Conservation (phyloP, 2,797 vertebrate species). For the Dermochelys coriacea region DNA sequence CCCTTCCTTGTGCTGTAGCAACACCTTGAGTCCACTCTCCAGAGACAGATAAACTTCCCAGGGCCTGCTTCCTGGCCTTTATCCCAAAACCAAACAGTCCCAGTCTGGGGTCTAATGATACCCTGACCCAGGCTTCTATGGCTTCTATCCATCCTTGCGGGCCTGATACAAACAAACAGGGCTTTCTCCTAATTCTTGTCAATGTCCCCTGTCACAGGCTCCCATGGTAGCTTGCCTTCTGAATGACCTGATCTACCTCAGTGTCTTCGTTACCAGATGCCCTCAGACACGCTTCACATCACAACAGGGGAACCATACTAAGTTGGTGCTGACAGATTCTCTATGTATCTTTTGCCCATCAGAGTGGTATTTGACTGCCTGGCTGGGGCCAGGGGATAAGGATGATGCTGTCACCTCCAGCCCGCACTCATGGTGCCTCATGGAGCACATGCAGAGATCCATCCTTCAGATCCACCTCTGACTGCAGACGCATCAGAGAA, state of each 20-base stretch:
- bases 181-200: too few species aligned
- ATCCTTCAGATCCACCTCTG: not conserved
- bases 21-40: not conserved
- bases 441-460: too few species aligned
- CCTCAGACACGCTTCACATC: not conserved
- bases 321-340: not conserved
- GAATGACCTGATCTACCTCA: not conserved
- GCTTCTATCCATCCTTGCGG: not conserved
- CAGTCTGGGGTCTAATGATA: rapidly evolving
- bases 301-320: not conserved
- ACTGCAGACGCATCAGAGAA: not conserved
- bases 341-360: not conserved
- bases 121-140: rapidly evolving
- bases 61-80: not conserved
- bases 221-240: not conserved
- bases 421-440: too few species aligned
- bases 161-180: not conserved
- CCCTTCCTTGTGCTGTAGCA: not conserved
- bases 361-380: not conserved
- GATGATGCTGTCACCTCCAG: not conserved
- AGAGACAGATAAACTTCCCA: rapidly evolving
- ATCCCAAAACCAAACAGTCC: not conserved
- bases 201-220: rapidly evolving
- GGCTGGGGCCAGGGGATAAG: not conserved
- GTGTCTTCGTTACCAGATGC: not conserved